phyloP scores from a whole-genome alignment of 1,140 invertebrate genomes.

The Anthonomus grandis region DNA sequence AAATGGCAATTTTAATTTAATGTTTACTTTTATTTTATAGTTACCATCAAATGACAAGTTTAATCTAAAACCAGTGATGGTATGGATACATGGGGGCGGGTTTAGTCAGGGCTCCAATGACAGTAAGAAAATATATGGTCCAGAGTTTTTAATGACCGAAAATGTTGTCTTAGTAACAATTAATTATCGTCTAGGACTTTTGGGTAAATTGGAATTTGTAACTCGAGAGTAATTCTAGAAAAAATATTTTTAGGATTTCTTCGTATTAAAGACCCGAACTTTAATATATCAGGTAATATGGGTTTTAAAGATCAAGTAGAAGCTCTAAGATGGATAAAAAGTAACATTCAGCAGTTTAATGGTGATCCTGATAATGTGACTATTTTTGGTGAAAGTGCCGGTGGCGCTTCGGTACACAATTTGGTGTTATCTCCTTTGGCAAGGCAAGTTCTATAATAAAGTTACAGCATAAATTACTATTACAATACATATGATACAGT shows the following conservation, averaged over 20 bases:
- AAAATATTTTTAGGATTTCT: slow-evolving; percentile 38
- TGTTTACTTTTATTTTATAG: too few species aligned
- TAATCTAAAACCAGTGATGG: slow-evolving; percentile 55
- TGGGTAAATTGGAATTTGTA: too few species aligned
- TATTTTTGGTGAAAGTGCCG: slow-evolving; percentile 55
- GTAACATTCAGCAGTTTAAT: slow-evolving; percentile 53
- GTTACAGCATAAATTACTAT: too few species aligned
- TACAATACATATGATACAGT: too few species aligned
- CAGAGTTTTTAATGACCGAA: slow-evolving; percentile 63
- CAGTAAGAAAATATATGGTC: slow-evolving; percentile 53
- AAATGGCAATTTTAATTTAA: too few species aligned
- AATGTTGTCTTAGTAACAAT: slow-evolving; percentile 52
- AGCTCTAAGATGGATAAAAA: slow-evolving; percentile 57
- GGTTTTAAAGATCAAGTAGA: slow-evolving; percentile 62
- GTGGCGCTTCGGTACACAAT: slow-evolving; percentile 46
- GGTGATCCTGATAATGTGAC: slow-evolving; percentile 50
- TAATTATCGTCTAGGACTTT: slow-evolving; percentile 52
- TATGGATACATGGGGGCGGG: slow-evolving; percentile 65
- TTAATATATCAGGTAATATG: slow-evolving; percentile 57
- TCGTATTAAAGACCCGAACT: slow-evolving; percentile 42
- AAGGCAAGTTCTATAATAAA: too few species aligned
- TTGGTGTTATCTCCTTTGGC: slow-evolving; percentile 26
- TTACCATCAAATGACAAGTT: not conserved
- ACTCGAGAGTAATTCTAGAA: too few species aligned
- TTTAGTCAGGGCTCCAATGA: slow-evolving; percentile 57